Conservation (phyloP, 2,113 vertebrate species). For the Paratilapia polleni region DNA sequence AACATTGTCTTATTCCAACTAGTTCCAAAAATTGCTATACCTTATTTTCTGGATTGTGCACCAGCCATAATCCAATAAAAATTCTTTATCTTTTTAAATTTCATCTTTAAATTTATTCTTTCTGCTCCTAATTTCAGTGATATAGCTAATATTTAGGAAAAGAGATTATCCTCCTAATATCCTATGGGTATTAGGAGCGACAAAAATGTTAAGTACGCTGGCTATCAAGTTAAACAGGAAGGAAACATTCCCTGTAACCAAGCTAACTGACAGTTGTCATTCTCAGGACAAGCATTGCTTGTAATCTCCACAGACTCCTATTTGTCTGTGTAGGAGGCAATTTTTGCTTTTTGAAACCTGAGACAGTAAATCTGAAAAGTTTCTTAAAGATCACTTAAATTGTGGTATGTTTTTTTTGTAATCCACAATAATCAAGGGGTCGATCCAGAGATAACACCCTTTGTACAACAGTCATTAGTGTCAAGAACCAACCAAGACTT, state of each 20-base stretch:
- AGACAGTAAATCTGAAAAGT: not conserved
- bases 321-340: not conserved
- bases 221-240: not conserved
- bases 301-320: not conserved
- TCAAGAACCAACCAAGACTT: too few species aligned
- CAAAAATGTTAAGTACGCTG: not conserved
- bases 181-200: not conserved
- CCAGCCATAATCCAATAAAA: not conserved
- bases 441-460: too few species aligned
- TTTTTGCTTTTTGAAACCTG: not conserved
- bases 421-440: too few species aligned
- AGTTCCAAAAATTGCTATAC: not conserved
- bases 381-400: too few species aligned
- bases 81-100: not conserved
- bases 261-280: not conserved
- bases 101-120: not conserved
- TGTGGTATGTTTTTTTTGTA: too few species aligned
- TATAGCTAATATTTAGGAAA: not conserved
- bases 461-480: too few species aligned
- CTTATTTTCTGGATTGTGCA: not conserved
- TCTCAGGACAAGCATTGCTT: not conserved
- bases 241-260: not conserved
- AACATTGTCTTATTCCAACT: not conserved
- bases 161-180: not conserved
- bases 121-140: not conserved